Percentiles rank a stretch among this genome's conserved stretches.
Evolutionary conservation across 2,113 vertebrate species (phyloP).

Genomic region (Picathartes gymnocephalus): DNA sequence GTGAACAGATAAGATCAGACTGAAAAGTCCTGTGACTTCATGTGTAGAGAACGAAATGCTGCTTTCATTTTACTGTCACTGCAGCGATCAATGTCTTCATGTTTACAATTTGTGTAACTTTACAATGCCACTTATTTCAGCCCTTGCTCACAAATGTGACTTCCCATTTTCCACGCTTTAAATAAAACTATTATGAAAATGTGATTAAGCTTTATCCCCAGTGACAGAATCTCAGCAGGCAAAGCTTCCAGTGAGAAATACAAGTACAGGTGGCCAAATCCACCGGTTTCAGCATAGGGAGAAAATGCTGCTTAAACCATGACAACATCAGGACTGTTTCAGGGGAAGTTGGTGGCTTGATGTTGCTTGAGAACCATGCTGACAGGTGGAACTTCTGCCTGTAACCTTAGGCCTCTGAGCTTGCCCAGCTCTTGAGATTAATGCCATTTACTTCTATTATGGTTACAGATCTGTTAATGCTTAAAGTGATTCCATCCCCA

Average conservation of each 20-base stretch:
- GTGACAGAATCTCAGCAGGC: neutral
- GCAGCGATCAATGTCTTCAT: neutral
- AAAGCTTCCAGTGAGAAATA: neutral
- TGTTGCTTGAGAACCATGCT: neutral
- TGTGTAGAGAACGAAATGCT: neutral
- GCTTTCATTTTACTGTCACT: conserved; percentile 2
- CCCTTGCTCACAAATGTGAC: neutral
- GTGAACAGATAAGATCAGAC: conserved; percentile 19
- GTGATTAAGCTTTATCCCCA: neutral
- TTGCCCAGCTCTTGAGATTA: neutral
- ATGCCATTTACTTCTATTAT: neutral
- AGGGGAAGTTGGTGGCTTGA: neutral
- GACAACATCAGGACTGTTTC: neutral
- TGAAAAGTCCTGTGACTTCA: neutral
- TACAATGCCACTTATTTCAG: neutral
- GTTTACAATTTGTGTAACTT: neutral
- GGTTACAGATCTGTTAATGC: neutral
- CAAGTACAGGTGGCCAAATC: neutral
- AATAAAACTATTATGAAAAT: neutral
- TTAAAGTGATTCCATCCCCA: neutral
- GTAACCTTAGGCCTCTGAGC: neutral
- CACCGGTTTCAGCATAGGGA: neutral
- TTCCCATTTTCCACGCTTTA: neutral
- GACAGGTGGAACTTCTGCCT: neutral
- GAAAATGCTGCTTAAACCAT: neutral